phyloP scores from a whole-genome alignment of 2,888 invertebrate genomes.

The Therioaphis trifolii region DNA sequence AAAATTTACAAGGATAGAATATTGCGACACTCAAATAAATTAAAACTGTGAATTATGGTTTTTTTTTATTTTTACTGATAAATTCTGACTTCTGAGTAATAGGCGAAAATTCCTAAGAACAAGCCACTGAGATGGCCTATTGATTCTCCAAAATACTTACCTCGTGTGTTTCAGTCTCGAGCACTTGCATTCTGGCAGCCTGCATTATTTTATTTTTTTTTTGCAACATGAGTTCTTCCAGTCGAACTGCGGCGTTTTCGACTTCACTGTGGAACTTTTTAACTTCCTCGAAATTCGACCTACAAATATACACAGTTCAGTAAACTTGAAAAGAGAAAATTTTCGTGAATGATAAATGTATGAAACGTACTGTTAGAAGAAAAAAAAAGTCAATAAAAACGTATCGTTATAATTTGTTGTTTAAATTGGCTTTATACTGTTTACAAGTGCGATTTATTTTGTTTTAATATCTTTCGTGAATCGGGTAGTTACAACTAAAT shows the following conservation, averaged over 20 bases:
- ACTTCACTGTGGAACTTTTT: conserved; percentile 52
- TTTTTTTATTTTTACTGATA: no score
- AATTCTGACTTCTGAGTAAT: no score
- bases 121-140: no score
- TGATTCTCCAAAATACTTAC: no score
- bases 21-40: no score
- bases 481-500: conserved; percentile 14
- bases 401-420: neutral
- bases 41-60: no score
- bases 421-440: conserved; percentile 1
- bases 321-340: neutral
- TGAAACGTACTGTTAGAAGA: neutral
- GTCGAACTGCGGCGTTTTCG: conserved; percentile 37
- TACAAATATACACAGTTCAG: neutral
- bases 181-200: conserved; percentile 42
- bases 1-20: no score
- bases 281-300: conserved; percentile 56
- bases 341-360: neutral
- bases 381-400: neutral
- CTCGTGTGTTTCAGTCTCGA: conserved; percentile 53
- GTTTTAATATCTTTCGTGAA: conserved; percentile 17
- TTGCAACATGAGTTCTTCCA: conserved; percentile 41
- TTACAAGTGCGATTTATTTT: conserved; percentile 7
- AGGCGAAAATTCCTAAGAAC: no score
- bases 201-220: conserved; percentile 55